A percentile compares a stretch with the other conserved stretches of the same genome.
phyloP scores from a whole-genome alignment of 1,140 invertebrate species.

The Sitobion miscanthi region DNA sequence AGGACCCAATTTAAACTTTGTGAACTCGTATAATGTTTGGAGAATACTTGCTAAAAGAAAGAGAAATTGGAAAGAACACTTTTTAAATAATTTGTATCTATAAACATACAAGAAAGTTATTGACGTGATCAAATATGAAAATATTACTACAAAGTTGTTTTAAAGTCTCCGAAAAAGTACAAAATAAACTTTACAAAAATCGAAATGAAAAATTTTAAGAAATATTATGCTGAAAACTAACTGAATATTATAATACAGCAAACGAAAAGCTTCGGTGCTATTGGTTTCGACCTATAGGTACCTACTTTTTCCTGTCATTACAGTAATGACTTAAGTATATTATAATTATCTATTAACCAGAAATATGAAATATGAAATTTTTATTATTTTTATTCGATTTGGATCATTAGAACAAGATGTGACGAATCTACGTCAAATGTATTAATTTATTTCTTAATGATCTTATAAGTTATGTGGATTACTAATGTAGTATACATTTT shows the following conservation, averaged over 20 bases:
- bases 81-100: background rate
- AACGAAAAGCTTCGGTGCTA: background rate
- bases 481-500: too few species aligned
- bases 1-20: slow-evolving; percentile 1
- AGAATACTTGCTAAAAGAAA: background rate
- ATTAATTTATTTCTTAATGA: too few species aligned
- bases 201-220: background rate
- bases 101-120: background rate
- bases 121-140: background rate
- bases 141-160: background rate
- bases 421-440: too few species aligned
- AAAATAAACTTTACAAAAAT: background rate
- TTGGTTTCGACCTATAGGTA: background rate
- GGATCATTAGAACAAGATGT: too few species aligned
- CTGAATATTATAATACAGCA: background rate
- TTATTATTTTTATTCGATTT: too few species aligned
- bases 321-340: background rate
- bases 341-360: background rate
- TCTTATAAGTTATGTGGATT: too few species aligned
- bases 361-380: background rate
- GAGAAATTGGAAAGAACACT: background rate
- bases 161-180: background rate
- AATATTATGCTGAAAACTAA: background rate
- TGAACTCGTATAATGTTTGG: background rate
- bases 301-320: background rate